Evolutionary conservation across 92 coral and sea anemone species (phyloP).

Genomic region (Diadumene lineata): DNA sequence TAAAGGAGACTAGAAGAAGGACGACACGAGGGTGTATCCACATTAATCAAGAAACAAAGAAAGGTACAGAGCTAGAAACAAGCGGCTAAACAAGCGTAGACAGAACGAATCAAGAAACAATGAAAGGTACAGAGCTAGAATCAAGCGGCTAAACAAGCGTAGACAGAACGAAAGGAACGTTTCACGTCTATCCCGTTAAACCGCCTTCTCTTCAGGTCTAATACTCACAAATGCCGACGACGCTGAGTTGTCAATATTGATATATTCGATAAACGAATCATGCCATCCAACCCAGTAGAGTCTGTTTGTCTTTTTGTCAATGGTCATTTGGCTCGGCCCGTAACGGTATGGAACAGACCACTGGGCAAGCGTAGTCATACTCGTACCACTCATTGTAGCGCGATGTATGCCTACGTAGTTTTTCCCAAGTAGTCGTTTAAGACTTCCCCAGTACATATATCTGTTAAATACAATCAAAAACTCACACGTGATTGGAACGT

Average conservation of each 20-base stretch:
- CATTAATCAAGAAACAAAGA: too few species aligned
- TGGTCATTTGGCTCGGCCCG: conserved; percentile 16
- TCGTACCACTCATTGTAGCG: conserved; percentile 28
- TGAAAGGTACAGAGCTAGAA: too few species aligned
- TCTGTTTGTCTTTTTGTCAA: conserved; percentile 14
- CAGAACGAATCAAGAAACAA: too few species aligned
- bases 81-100: too few species aligned
- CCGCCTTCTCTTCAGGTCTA: neutral
- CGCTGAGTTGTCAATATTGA: neutral
- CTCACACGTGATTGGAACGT: too few species aligned
- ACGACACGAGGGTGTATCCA: too few species aligned
- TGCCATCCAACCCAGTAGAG: conserved; percentile 49
- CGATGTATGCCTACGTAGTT: conserved; percentile 11
- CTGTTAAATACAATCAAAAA: conserved; percentile 6
- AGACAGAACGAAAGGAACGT: too few species aligned
- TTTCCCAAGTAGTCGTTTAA: too few species aligned
- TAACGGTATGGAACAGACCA: conserved; percentile 1
- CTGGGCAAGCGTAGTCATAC: neutral
- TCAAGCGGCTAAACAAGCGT: too few species aligned
- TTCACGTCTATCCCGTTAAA: neutral
- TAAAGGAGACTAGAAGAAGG: too few species aligned
- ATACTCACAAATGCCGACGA: conserved; percentile 1
- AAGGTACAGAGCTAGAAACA: too few species aligned
- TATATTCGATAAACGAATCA: conserved; percentile 26
- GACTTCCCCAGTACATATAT: conserved; percentile 11